Conservation (phyloP, 2,797 vertebrate species). For the Malurus leucopterus region DNA sequence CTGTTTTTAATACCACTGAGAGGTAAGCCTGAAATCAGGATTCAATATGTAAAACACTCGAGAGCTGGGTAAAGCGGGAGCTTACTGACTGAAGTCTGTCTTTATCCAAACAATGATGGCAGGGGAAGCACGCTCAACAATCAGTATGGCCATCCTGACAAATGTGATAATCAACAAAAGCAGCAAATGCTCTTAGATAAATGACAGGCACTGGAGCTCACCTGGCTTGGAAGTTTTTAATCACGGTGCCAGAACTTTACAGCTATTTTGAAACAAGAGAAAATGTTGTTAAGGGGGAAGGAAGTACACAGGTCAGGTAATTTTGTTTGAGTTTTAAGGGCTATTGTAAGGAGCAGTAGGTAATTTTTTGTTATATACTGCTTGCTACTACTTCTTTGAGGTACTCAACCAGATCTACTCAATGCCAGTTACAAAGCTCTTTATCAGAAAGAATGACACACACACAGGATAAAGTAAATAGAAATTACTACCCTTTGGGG, state of each 20-base stretch:
- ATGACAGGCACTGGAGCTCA: neutral
- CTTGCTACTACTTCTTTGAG: neutral
- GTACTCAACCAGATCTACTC: neutral
- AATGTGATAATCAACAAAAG: neutral
- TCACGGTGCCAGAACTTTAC: neutral
- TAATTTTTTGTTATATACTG: neutral
- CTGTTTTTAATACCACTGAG: neutral
- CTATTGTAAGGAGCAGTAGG: neutral
- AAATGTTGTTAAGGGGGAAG: neutral
- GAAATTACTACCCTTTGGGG: conserved; percentile 3
- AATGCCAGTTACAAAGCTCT: neutral
- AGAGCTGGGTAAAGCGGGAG: neutral
- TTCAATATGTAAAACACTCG: neutral
- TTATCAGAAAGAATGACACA: neutral
- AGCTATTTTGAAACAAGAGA: neutral
- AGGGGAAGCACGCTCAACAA: neutral
- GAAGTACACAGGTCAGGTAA: neutral
- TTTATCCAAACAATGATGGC: neutral
- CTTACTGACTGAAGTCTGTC: neutral
- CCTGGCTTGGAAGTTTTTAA: neutral
- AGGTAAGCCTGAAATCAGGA: neutral
- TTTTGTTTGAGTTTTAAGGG: neutral
- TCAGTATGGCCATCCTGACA: neutral
- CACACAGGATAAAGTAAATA: conserved; percentile 1
- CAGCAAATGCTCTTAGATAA: neutral